A percentile compares a stretch with the other conserved stretches of the same genome.
Evolutionary conservation across 2,797 vertebrate species (phyloP).

Genomic region (Artibeus jamaicensis): DNA sequence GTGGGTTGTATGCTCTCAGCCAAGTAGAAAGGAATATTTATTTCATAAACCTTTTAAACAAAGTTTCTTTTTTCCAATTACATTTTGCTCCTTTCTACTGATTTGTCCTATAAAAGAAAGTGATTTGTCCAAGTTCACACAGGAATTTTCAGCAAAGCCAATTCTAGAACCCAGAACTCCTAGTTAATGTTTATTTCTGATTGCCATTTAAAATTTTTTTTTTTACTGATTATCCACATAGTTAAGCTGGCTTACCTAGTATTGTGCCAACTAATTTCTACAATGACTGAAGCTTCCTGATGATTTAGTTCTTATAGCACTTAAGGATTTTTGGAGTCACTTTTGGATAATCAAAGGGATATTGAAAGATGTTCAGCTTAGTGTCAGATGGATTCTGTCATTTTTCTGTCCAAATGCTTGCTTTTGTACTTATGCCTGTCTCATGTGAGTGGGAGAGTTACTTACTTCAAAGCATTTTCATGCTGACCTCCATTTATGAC

Average conservation of each 20-base stretch:
- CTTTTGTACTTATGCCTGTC: neutral
- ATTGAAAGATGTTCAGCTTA: neutral
- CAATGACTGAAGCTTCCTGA: neutral
- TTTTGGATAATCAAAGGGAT: conserved; percentile 5
- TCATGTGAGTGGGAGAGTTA: neutral
- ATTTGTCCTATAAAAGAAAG: conserved; percentile 29
- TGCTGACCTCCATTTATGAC: neutral
- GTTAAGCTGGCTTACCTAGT: neutral
- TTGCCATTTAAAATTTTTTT: neutral
- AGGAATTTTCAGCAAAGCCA: neutral
- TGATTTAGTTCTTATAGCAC: neutral
- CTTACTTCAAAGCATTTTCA: neutral
- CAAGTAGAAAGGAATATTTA: neutral
- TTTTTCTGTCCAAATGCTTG: neutral
- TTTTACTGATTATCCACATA: neutral
- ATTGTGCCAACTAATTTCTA: neutral
- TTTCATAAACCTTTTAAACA: conserved; percentile 14
- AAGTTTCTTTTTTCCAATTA: neutral
- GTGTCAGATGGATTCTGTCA: neutral
- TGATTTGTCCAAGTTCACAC: neutral
- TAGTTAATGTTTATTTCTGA: conserved; percentile 23
- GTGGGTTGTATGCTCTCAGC: neutral
- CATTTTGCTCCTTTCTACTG: conserved; percentile 26
- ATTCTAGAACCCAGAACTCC: neutral
- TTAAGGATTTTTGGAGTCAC: neutral